Evolutionary conservation across 2,113 vertebrate species (phyloP).

Genomic region (zebrafish (Danio rerio)): GRCz12tu NC_133192.1:19218501-19219000

Average conservation of each 20-base stretch:
- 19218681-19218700: background rate
- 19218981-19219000: background rate
- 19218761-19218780: background rate
- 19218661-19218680: constrained; percentile 8
- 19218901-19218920: constrained; percentile 10
- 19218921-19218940: constrained; percentile 13
- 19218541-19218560: background rate
- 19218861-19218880: background rate
- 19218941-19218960: constrained; percentile 11
- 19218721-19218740: background rate
- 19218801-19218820: too few relatives aligned
- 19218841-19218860: background rate
- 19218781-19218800: background rate
- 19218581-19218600: background rate
- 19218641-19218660: background rate
- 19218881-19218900: background rate
- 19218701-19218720: background rate
- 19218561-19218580: background rate
- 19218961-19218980: background rate
- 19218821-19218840: background rate
- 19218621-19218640: background rate
- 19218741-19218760: background rate
- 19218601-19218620: background rate
- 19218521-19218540: background rate
- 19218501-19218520: background rate